Evolutionary conservation across 2,888 invertebrate genomes (phyloP).

Genomic region (Pachymerium ferrugineum): DNA sequence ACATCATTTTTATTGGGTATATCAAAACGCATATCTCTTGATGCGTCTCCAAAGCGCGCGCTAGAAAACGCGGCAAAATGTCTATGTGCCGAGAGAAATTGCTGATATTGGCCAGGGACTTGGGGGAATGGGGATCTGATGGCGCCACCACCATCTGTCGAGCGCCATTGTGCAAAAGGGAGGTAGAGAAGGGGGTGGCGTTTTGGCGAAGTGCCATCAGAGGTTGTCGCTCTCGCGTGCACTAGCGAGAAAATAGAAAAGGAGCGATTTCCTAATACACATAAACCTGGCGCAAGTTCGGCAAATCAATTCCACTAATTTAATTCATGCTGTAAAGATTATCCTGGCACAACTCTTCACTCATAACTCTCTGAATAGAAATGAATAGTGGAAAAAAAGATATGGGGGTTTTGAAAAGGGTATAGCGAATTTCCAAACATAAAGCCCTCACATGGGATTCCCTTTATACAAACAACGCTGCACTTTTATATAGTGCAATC

Average conservation of each 20-base stretch:
- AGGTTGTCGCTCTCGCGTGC: conserved; percentile 1
- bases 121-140: conserved; percentile 22
- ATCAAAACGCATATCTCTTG: conserved; percentile 23
- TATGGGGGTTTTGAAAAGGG: no score
- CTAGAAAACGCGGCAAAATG: conserved; percentile 15
- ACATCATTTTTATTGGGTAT: conserved; percentile 15
- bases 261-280: conserved; percentile 20
- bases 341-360: neutral
- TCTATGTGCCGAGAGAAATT: conserved; percentile 16
- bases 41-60: neutral
- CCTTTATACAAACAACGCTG: no score
- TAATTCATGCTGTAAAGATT: conserved; percentile 25
- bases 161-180: conserved; percentile 19
- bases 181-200: neutral
- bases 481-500: neutral
- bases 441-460: no score
- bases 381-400: neutral
- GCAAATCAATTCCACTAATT: conserved; percentile 5
- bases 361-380: neutral
- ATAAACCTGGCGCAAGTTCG: neutral
- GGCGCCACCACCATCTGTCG: conserved; percentile 24
- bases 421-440: no score
- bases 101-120: conserved; percentile 22
- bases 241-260: neutral
- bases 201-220: conserved; percentile 18